A percentile compares a stretch with the other conserved stretches of the same genome.
These are phyloP conservation scores for Marmota flaviventris DNA, from an alignment of 2,113 vertebrate species.

Conservation along the genomic window DNA sequence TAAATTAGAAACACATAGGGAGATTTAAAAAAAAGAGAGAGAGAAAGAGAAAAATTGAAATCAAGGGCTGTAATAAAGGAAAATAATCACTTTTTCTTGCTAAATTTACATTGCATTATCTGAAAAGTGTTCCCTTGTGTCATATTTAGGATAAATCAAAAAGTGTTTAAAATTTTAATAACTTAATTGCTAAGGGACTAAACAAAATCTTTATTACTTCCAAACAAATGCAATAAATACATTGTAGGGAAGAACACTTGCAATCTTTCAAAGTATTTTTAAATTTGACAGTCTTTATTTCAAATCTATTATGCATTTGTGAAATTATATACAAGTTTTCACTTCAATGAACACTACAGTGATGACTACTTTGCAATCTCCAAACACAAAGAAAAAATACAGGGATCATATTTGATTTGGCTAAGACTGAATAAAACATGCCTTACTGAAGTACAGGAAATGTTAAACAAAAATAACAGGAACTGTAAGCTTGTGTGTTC, in stretches of 20 bases:
- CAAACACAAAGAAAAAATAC: slow-evolving; percentile 63
- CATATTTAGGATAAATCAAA: slow-evolving; percentile 18
- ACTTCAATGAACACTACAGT: slow-evolving; percentile 51
- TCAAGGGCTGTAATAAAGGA: slow-evolving; percentile 19
- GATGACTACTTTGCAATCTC: neutral
- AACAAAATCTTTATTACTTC: neutral
- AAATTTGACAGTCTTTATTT: neutral
- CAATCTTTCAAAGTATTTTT: neutral
- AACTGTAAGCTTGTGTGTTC: neutral
- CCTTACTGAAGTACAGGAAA: neutral
- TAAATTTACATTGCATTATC: neutral
- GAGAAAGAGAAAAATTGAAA: neutral
- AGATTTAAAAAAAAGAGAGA: neutral
- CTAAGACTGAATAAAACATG: neutral
- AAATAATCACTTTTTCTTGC: slow-evolving; percentile 42
- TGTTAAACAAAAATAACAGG: slow-evolving; percentile 15
- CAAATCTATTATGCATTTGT: neutral
- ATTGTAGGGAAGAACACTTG: neutral
- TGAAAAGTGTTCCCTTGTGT: neutral
- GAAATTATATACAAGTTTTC: slow-evolving; percentile 8
- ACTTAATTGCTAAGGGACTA: neutral
- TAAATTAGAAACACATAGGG: slow-evolving; percentile 66
- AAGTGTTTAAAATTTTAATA: slow-evolving; percentile 2
- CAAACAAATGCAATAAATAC: neutral
- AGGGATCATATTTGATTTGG: slow-evolving; percentile 26